A percentile compares a stretch with the other conserved stretches of the same genome.
Conservation (phyloP, 1,140 invertebrate species). For the Pachypeltis micranthus region DNA sequence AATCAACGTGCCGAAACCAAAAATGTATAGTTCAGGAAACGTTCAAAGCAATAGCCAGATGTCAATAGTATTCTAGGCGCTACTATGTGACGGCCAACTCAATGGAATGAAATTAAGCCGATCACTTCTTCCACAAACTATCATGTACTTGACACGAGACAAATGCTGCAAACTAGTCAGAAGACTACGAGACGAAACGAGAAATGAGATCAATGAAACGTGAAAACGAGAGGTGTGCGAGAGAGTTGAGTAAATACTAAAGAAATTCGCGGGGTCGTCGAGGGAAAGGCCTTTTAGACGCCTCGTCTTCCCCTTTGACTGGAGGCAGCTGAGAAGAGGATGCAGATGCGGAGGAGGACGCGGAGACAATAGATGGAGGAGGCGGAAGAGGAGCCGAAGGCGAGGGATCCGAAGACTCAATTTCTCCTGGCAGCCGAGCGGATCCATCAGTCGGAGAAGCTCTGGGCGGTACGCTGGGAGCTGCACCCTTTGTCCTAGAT, state of each 20-base stretch:
- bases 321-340: conserved; percentile 5
- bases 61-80: not conserved
- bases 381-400: conserved; percentile 20
- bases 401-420: not conserved
- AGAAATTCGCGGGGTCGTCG: conserved; percentile 28
- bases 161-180: not conserved
- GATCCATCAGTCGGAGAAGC: conserved; percentile 34
- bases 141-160: not conserved
- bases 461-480: conserved; percentile 39
- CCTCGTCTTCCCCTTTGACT: conserved; percentile 23
- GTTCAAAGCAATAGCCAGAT: not conserved
- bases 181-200: not conserved
- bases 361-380: too few species aligned
- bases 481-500: conserved; percentile 49
- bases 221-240: not conserved
- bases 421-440: conserved; percentile 10
- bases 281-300: conserved; percentile 26
- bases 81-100: not conserved
- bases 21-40: not conserved
- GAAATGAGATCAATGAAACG: not conserved
- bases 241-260: conserved; percentile 22
- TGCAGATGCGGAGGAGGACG: conserved; percentile 19
- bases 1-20: too few species aligned
- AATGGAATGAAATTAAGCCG: not conserved
- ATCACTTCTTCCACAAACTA: not conserved